Evolutionary conservation across 92 coral and sea anemone genomes (phyloP), one percentile per base, ranked within the genome.

Genomic region (Blastomussa wellsi): DNA sequence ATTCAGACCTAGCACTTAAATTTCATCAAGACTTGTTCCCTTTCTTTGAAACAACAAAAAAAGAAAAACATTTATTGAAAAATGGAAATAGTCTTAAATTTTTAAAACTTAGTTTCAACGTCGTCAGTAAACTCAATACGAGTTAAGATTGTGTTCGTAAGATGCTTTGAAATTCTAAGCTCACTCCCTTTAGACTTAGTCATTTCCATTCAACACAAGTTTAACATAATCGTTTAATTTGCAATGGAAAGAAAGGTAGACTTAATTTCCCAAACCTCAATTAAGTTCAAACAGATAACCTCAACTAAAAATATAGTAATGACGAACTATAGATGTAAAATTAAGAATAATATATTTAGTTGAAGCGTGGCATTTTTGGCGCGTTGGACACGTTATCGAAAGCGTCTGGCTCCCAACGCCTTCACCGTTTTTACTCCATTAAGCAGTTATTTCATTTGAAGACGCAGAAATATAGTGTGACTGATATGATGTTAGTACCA

Each of bases 261-360:
- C 47, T 80, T 66, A 26, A 67, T 66, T 44, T 42, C 14, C 26
- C 3, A 31, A 80, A 28, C 3, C n/a, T 79, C 67, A 41, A 67
- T 80, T 68, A 47, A 26, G 41, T 80, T 80, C 33, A 66, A 44
- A 80, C 39, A 79, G 32, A 76, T 51, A 49, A 76, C 47, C 32
- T 14, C 37, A 62, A 28, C 68, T 26, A 62, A 49, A 62, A 49
- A 32, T 37, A 60, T n/a, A 24, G 16, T n/a, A 4, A 17, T 37
- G 51, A 22, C 22, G 28, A 78, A 37, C 68, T 24, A 20, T 53
- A 20, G 12, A 36, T 26, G n/a, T 6, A 39, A 39, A 39, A 3
- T 39, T 39, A 39, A 39, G 19, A 11, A 31, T 8, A 12, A 22
- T n/a, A n/a, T n/a, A 36, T 4, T 36, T 7, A 20, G 49, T 36